These are phyloP conservation scores for Cheilosia grossa DNA, from an alignment of 2,888 invertebrate genomes.

Conservation along the genomic window DNA sequence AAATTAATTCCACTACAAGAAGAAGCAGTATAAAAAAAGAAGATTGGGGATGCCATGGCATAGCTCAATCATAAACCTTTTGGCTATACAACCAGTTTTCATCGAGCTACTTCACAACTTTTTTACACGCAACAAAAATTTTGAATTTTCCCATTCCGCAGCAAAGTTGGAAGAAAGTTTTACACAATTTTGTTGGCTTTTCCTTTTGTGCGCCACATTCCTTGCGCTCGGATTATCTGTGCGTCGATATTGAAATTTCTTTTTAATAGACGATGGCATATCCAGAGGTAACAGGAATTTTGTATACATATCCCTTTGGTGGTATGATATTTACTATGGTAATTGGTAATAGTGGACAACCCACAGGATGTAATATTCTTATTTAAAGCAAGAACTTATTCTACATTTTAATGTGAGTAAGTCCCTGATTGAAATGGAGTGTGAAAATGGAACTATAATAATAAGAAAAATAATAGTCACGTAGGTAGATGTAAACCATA, in stretches of 20 bases:
- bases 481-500: background rate
- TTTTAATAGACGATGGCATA: conserved; percentile 46
- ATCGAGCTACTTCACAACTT: conserved; percentile 50
- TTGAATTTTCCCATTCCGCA: conserved; percentile 17
- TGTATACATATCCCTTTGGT: background rate
- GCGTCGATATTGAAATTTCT: conserved; percentile 31
- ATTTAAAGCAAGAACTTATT: no score
- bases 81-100: conserved; percentile 20
- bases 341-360: no score
- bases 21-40: background rate
- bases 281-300: background rate
- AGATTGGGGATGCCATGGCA: background rate
- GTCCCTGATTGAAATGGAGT: no score
- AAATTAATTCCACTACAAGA: conserved; percentile 31
- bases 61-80: conserved; percentile 15
- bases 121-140: conserved; percentile 30
- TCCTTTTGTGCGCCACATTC: background rate
- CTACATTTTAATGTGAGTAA: no score
- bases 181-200: conserved; percentile 28
- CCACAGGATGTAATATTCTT: no score
- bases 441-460: no score
- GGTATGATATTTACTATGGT: no score
- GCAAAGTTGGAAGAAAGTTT: conserved; percentile 49
- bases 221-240: conserved; percentile 1
- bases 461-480: background rate